These are phyloP conservation scores for Nyleta sp. DNA, from an alignment of 2,888 invertebrate species.

Conservation along the genomic window DNA sequence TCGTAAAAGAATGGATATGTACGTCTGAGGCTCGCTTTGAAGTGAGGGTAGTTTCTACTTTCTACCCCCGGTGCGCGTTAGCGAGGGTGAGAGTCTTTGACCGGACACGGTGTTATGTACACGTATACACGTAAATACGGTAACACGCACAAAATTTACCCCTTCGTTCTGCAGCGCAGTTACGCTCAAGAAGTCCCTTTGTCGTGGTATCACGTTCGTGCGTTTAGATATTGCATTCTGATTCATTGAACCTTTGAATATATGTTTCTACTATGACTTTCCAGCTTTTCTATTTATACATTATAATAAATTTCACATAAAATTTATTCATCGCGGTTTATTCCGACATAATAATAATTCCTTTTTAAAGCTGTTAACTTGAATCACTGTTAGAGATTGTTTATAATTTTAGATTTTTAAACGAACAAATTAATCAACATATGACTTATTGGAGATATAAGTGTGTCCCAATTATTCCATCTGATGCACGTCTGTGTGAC, in stretches of 20 bases:
- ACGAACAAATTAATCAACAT: no score
- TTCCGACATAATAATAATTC: no score
- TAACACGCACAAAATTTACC: constrained; percentile 66
- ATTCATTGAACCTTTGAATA: constrained; percentile 61
- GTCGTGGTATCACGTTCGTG: constrained; percentile 63
- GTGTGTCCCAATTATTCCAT: no score
- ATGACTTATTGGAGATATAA: no score
- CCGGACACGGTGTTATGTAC: constrained; percentile 65
- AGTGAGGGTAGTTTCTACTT: constrained; percentile 65
- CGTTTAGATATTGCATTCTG: constrained; percentile 59
- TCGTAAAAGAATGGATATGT: constrained; percentile 48
- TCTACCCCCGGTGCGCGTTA: constrained; percentile 55
- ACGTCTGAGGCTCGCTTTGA: constrained; percentile 63
- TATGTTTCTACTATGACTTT: constrained; percentile 35
- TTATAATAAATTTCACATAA: constrained; percentile 11
- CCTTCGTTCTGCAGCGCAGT: constrained; percentile 61
- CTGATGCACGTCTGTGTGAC: no score
- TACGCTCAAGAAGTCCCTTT: constrained; percentile 65
- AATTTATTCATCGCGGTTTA: constrained; percentile 10
- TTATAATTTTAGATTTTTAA: no score
- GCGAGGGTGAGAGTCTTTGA: constrained; percentile 65
- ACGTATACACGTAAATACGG: constrained; percentile 61
- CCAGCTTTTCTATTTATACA: constrained; percentile 15
- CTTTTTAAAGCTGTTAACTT: no score
- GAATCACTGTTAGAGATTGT: no score